Evolutionary conservation across 1,140 invertebrate genomes (phyloP).

Genomic region (Zaprionus lachaisei): DNA sequence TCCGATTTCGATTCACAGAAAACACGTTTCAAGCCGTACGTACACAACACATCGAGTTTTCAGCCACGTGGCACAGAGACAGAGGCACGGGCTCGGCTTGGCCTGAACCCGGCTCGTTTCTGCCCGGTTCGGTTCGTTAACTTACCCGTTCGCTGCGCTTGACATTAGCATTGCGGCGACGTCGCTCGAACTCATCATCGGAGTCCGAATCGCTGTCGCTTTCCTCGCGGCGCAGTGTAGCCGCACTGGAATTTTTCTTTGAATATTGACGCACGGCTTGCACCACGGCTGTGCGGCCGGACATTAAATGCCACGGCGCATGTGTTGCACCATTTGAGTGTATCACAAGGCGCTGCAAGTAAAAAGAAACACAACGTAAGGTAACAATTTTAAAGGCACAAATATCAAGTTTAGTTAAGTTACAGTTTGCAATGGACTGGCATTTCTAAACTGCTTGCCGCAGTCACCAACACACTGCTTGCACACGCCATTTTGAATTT

Average conservation of each 20-base stretch:
- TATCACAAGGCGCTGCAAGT: constrained; percentile 51
- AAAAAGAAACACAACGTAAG: not conserved
- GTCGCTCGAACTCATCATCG: constrained; percentile 86
- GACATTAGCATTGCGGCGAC: constrained; percentile 64
- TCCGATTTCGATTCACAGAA: constrained; percentile 10
- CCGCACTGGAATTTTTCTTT: constrained; percentile 61
- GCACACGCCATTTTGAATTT: constrained; percentile 20
- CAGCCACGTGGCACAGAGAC: constrained; percentile 48
- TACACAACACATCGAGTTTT: constrained; percentile 11
- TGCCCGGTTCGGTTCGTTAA: constrained; percentile 36
- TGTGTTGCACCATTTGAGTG: constrained; percentile 32
- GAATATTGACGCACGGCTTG: constrained; percentile 69
- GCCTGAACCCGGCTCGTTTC: not conserved
- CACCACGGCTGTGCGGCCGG: constrained; percentile 18
- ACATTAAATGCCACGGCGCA: constrained; percentile 23
- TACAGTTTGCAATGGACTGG: constrained; percentile 36
- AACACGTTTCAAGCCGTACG: constrained; percentile 50
- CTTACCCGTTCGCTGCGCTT: constrained; percentile 86
- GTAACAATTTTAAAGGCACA: not conserved
- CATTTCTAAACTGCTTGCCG: not conserved
- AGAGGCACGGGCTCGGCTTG: too few species aligned
- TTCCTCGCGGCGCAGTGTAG: constrained; percentile 80
- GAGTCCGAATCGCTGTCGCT: constrained; percentile 87
- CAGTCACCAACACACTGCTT: constrained; percentile 38
- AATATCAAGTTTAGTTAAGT: not conserved